Evolutionary conservation across 2,888 invertebrate species (phyloP).

Genomic region (Drosophila imparisetae): DNA sequence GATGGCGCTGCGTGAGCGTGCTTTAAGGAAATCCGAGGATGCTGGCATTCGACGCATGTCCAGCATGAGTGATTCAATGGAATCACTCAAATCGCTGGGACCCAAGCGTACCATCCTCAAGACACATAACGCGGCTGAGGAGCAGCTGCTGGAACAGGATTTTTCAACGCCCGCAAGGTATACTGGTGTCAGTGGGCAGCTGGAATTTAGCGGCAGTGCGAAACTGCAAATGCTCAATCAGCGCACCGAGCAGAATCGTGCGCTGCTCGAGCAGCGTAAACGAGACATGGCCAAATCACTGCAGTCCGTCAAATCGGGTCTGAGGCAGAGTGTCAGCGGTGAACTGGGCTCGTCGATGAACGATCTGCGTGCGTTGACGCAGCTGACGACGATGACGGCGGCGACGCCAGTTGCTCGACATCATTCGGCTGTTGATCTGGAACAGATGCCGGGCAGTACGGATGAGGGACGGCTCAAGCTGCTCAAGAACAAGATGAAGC

Average conservation of each 20-base stretch:
- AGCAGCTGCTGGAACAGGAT: constrained; percentile 14
- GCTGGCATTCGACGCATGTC: constrained; percentile 11
- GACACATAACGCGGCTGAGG: constrained; percentile 8
- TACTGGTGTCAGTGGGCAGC: constrained; percentile 3
- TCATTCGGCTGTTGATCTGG: constrained; percentile 82
- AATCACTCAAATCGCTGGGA: constrained; percentile 59
- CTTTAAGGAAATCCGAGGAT: constrained; percentile 51
- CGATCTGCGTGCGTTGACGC: constrained; percentile 75
- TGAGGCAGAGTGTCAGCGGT: constrained; percentile 71
- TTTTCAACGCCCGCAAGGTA: constrained; percentile 43
- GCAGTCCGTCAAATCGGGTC: constrained; percentile 74
- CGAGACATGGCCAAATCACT: constrained; percentile 86
- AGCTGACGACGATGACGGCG: constrained; percentile 36
- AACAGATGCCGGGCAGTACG: constrained; percentile 39
- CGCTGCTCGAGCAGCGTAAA: constrained; percentile 86
- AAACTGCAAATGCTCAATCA: constrained; percentile 86
- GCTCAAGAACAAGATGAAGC: constrained; percentile 82
- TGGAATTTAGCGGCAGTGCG: constrained; percentile 84
- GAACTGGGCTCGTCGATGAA: constrained; percentile 84
- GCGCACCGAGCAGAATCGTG: constrained; percentile 86
- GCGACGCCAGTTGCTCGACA: constrained; percentile 75
- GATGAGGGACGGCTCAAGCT: constrained; percentile 83
- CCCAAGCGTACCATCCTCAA: constrained; percentile 37
- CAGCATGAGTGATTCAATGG: constrained; percentile 62
- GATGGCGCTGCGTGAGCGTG: constrained; percentile 62